Evolutionary conservation across 2,888 invertebrate genomes (phyloP), one percentile per base, ranked within the genome.

Genomic region (Stegophylla sp.): DNA sequence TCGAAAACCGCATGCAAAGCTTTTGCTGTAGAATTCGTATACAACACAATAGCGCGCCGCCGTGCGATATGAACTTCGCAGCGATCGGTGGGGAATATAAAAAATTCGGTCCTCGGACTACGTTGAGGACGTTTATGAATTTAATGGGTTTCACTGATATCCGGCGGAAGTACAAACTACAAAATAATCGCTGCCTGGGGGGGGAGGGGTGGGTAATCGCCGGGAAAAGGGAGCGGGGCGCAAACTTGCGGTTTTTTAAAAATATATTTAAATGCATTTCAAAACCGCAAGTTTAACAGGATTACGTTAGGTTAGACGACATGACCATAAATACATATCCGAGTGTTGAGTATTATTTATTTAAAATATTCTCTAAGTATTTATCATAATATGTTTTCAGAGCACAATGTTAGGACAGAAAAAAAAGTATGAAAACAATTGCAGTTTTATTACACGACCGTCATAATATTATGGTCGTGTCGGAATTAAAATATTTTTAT

Each of bases 1-100:
- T 61, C 28, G 23, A 73, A 73, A 73, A 73, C 45, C 73, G 26
- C 45, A 73, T 61, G 73, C 59, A 61, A 73, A 73, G 26, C 45
- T 73, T 71, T 73, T n/a, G 73, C 26, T 7, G 3, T 3, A 17
- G n/a, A 17, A 41, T 45, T n/a, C 13, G 4, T 56, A 56, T 56
- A 41, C 13, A 51, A 51, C 13, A 28, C 45, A 10, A 1, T n/a
- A n/a, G 28, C n/a, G 23, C 26, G 48, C 13, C 13, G n/a, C 43
- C 0, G n/a, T 26, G 13, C 17, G 51, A 59, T 72, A 72, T 72
- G 56, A 59, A 72, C 71, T 53, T 71, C 10, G 17, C 41, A n/a
- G n/a, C 34, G 20, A 69, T 69, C 51, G 51, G 7, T 5, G 28
- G 51, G 28, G 51, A 15, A 13, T 5, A 51, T 51, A 26, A 51